Evolutionary conservation across 1,140 invertebrate genomes (phyloP), one percentile per base, ranked within the genome.

Genomic region (Metaphire vulgaris): DNA sequence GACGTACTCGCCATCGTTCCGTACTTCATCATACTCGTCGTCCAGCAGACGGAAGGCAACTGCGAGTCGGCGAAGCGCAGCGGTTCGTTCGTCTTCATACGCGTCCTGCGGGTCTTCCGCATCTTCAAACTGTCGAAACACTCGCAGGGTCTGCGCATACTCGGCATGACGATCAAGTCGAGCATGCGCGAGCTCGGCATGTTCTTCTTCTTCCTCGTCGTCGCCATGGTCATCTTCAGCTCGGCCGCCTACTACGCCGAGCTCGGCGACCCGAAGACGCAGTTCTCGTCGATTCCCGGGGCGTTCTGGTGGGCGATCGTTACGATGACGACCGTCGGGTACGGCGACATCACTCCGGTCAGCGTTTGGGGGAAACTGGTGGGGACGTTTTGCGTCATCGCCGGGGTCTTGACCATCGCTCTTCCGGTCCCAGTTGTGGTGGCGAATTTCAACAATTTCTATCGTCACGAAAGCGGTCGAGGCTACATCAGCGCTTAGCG

Each of bases 401-500:
- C 77, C 26, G 77, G 97, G 87, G 95, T 99, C 80, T 89, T 99
- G 86, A 98, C 96, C 84, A 98, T 99, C 86, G 96, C 96, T 74
- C 90, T 99, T 81, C 96, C 96, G 75, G 96, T 99, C 81, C 96
- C 96, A 80, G 95, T 98, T 87, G 97, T 98, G 87, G 96, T 98
- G 80, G 96, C 95, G 88, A 99, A 99, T 89, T 99, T 99, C 91
- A 98, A 98, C 88, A 99, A 98, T 89, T 99, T 98, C 90, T 99
- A 99, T 90, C 77, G 78, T 14, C 77, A 80, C n/a, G 79, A 80
- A 66, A 81, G 75, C 1, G 80, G 79, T 6, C 41, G 41, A 21
- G 41, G 41, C 41, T 56, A 56, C 21, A 56, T 56, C 6, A 56
- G 41, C 41, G 41, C 41, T 6, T 56, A 56, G 41, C n/a, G n/a